Evolutionary conservation across 2,888 invertebrate genomes (phyloP), one percentile per base, ranked within the genome.

Genomic region (Tipula helvola): DNA sequence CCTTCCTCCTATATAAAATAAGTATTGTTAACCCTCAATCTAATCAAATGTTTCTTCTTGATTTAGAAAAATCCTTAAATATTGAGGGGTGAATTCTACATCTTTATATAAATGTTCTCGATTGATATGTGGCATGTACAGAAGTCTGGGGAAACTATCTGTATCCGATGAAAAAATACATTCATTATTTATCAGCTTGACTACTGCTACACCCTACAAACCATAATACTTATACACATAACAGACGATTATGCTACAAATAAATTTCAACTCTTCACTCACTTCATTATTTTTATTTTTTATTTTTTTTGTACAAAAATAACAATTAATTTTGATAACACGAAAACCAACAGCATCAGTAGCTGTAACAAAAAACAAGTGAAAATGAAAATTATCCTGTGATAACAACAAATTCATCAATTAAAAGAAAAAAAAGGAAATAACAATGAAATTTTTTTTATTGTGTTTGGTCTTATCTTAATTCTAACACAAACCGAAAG

Each of bases 191-290:
- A 71, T 71, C 71, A 71, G 71, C 28, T 71, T 71, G 71, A 71
- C 71, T 71, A 28, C 71, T 28, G 8, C 10, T 2, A 10, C 16
- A 16, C 16, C 16, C 10, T 8, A 39, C 10, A 10, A 10, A 44
- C 39, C 5, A 39, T 5, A 7, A 39, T 39, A 44, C 12, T 10
- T 44, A 44, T 52, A 52, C 4, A 28, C 4, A 71, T 10, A 71
- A 10, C 71, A 71, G 71, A 71, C 71, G 71, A 71, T 71, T 71
- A 71, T 71, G 28, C 28, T 71, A 71, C 71, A 71, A 71, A 71
- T 71, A 71, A 71, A 71, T 71, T 71, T 71, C 71, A 71, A 71
- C 71, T 71, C 71, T 71, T 71, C 71, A 71, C 71, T 71, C 71
- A 71, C 71, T 71, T 71, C 71, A 71, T 71, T 28, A 28, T 28